phyloP scores from a whole-genome alignment of 2,888 invertebrate genomes.

The Spisula subtruncata region DNA sequence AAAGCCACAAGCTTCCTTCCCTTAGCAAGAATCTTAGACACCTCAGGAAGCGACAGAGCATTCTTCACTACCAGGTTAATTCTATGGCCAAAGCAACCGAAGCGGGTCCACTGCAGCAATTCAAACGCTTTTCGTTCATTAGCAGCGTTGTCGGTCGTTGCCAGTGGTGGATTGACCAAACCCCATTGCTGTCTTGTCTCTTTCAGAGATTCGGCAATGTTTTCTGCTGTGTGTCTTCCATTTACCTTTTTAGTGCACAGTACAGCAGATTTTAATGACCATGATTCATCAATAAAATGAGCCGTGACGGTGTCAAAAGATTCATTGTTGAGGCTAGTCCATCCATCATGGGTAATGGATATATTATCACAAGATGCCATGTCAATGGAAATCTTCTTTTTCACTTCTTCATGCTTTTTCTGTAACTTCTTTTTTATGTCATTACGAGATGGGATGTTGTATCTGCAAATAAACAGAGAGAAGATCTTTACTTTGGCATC shows the following conservation, averaged over 20 bases:
- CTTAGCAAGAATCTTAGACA: background rate
- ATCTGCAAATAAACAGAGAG: background rate
- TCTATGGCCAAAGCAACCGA: constrained; percentile 61
- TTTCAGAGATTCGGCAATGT: constrained; percentile 29
- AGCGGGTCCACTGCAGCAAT: constrained; percentile 51
- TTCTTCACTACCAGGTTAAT: constrained; percentile 57
- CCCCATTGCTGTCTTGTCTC: constrained; percentile 37
- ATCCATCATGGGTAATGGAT: constrained; percentile 53
- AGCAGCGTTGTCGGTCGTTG: constrained; percentile 62
- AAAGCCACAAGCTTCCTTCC: background rate
- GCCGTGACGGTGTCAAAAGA: constrained; percentile 44
- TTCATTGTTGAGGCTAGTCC: constrained; percentile 46
- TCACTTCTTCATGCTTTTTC: background rate
- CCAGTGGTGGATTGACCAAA: background rate
- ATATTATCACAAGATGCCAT: background rate
- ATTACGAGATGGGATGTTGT: background rate
- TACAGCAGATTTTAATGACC: constrained; percentile 43
- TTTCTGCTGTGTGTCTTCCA: constrained; percentile 51
- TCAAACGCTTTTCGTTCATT: constrained; percentile 64
- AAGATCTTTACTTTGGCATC: background rate
- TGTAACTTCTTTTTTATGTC: background rate
- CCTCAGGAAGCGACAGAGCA: background rate
- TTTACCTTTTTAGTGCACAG: constrained; percentile 43
- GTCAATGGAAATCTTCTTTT: background rate
- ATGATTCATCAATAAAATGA: constrained; percentile 46